Evolutionary conservation across 2,888 invertebrate species (phyloP), one percentile per base, ranked within the genome.

Genomic region (Mylabris sibirica): DNA sequence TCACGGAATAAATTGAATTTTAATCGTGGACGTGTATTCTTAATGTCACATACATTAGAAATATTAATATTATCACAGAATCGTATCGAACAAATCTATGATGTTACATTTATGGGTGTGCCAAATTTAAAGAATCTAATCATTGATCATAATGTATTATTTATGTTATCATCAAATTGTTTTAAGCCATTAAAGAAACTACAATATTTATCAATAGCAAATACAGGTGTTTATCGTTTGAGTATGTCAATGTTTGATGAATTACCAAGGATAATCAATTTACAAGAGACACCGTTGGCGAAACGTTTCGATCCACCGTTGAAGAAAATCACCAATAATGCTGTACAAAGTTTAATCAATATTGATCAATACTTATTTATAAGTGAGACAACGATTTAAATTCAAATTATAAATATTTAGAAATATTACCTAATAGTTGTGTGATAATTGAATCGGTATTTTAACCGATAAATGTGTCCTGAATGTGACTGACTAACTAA

Each of bases 241-340:
- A 77, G 77, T 22, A 77, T 77, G 62, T 78, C 78, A 26, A 84
- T 84, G 85, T 85, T 85, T 73, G 77, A 74, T 59, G 74, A 77
- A 60, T 74, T 77, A 63, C 85, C 85, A 12, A 77, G 78, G 68
- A 79, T 82, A 64, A 75, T 84, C 22, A 82, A 83, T 73, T 71
- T 85, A 53, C 80, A 81, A 60, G 78, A 77, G n/a, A 84, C 84
- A 14, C 82, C 83, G 17, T 70, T 85, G 68, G 80, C 82, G 20
- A 76, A 77, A 65, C 79, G 74, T 65, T 84, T 85, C 71, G 77
- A 80, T 66, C 84, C 84, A 5, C 81, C 83, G 14, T 77, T 85
- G 68, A 82, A 73, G 65, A 81, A 80, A 70, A 77, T 84, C 22
- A 80, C 76, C 35, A 80, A 79, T 53, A 74, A 79, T 65, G 80